Conservation (phyloP, 2,113 vertebrate species). For the Tenebrosternarchus preto region DNA sequence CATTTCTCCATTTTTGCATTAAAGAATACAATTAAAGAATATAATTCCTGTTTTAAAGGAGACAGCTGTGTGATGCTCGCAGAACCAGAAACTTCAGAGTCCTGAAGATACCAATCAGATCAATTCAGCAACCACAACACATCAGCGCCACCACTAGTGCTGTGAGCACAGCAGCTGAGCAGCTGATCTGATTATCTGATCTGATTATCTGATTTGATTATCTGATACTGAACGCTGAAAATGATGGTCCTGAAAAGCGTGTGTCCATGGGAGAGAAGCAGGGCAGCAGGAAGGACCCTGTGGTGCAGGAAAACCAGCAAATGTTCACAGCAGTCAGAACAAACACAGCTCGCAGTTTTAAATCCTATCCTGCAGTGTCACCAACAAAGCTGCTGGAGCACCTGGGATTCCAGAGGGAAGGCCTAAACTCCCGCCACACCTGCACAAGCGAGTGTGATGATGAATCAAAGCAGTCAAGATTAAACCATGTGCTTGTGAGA, state of each 20-base stretch:
- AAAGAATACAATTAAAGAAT: too few relatives aligned
- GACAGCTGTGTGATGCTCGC: neutral
- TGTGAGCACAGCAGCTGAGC: neutral
- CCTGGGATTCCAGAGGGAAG: too few relatives aligned
- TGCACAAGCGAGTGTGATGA: conserved; percentile 49
- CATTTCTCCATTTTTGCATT: too few relatives aligned
- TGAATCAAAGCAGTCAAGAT: conserved; percentile 53
- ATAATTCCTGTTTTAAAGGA: neutral
- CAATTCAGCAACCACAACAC: neutral
- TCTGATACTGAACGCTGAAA: neutral
- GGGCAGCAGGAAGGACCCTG: neutral
- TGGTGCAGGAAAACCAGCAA: neutral
- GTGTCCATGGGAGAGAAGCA: neutral
- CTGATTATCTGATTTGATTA: too few relatives aligned
- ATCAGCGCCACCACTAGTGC: neutral
- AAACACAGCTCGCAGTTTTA: neutral
- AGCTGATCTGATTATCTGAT: conserved; percentile 23
- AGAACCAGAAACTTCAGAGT: neutral
- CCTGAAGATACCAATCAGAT: neutral
- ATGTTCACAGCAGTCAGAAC: too few relatives aligned
- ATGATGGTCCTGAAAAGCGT: neutral
- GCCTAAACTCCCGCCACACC: neutral
- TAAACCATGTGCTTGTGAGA: conserved; percentile 52
- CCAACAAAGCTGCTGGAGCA: too few relatives aligned
- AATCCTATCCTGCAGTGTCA: too few relatives aligned